Evolutionary conservation across 2,888 invertebrate species (phyloP), one percentile per base, ranked within the genome.

Genomic region (Masnerella sp.): DNA sequence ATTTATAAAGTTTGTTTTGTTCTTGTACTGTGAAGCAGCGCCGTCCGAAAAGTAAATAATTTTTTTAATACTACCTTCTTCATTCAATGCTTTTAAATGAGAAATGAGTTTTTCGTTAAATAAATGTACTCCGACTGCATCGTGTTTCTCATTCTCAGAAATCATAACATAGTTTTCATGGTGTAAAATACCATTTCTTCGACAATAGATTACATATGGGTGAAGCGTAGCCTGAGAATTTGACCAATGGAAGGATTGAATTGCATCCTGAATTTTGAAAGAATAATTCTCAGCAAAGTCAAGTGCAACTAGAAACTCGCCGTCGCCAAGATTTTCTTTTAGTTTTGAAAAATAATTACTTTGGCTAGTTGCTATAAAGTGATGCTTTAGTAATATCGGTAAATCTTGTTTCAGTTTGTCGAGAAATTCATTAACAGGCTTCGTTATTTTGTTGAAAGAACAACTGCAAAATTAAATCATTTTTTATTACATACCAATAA

Each of bases 41-140:
- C 58, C 58, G 17, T 58, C 58, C 0, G 67, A 67, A 32, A 56
- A 67, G 20, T 67, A 49, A 14, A 67, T 18, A 12, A 67, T 18
- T 18, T 30, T 47, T 17, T 67, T 49, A 12, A 67, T 18, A 30
- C 30, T 20, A 20, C 25, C 7, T 4, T 11, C 0, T 9, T n/a
- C 34, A 9, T 40, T n/a, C 1, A 22, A 25, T 2, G 11, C 22
- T 56, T 32, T 54, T n/a, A 56, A 40, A 49, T 56, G 36, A 11
- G 1, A 14, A 7, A 67, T 40, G 8, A 67, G 9, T 47, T 22
- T 45, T 32, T 14, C 32, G 14, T 62, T 62, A 22, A 62, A 62
- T 34, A 52, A 42, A 30, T 49, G 52, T 1, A 62, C 62, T 30
- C 18, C 12, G 8, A 7, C n/a, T 2, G 51, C 12, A 14, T 54